Base-by-base conservation (phyloP, 1,140 invertebrate genomes). In the Drosophila bifasciata region DNA sequence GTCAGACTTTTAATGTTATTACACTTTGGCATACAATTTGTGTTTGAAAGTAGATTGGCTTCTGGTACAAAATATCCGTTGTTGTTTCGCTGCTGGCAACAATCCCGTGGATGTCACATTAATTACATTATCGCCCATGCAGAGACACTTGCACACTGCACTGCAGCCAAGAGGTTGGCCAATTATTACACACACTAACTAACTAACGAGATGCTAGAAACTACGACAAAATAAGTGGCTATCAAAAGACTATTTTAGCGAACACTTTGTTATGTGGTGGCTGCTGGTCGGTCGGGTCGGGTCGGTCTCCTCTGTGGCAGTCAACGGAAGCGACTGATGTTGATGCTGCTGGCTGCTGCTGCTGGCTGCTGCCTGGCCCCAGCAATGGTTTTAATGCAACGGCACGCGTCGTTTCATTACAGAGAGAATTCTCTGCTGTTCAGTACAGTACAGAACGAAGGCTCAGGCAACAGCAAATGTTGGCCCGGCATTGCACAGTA, bases 261-360 rank as follows among this genome's bases (percentile, higher is more conserved):
- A 72, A 77, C 75, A 73, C 76, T 25, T 66, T 21, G 23, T 57
- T 55, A 48, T 60, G 39, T 64, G 46, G 51, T 64, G 70, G 52
- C 21, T 17, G 51, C 6, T 39, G 28, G 25, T 44, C 19, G 19
- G 19, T 21, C 19, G 56, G n/a, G n/a, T n/a, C n/a, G n/a, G n/a
- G 7, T 51, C n/a, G 16, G 50, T n/a, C 39, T 39, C 45, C 28
- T 76, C 60, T 60, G 58, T 25, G 48, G 41, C 49, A 80, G 76
- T 52, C 56, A 80, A 67, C 78, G 71, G 66, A 79, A 79, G 76
- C 71, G 72, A 80, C 78, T 80, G 76, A 79, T 71, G 76, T 52
- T 62, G 66, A 58, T 57, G 64, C 48, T 78, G 76, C 36, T 62
- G 25, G 56, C 15, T 48, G 44, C 48, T 28, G 21, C 21, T 58